phyloP scores from a whole-genome alignment of 2,797 vertebrate species.

The Lagodon rhomboides region DNA sequence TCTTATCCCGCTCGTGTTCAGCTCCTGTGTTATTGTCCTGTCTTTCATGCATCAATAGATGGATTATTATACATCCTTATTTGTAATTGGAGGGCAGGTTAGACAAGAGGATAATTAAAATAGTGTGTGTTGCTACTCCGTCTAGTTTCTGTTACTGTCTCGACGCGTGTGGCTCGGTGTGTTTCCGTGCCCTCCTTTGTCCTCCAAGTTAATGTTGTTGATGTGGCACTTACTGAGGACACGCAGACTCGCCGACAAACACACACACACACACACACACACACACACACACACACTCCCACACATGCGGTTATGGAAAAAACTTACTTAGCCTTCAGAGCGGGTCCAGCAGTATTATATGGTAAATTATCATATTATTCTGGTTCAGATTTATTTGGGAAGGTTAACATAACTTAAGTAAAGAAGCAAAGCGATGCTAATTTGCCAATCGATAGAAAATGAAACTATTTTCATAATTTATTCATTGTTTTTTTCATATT shows the following conservation, averaged over 20 bases:
- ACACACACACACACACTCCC: constrained; percentile 49
- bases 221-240: constrained; percentile 79
- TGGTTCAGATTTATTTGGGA: constrained; percentile 24
- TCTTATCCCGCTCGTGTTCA: constrained; percentile 63
- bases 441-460: constrained; percentile 2
- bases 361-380: constrained; percentile 20
- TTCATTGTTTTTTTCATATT: background rate
- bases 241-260: constrained; percentile 67
- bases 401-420: background rate
- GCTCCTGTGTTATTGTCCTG: constrained; percentile 76
- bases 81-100: constrained; percentile 84
- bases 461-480: background rate
- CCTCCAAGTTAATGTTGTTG: constrained; percentile 83
- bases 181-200: constrained; percentile 76
- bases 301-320: constrained; percentile 43
- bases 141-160: constrained; percentile 77
- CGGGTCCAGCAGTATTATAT: constrained; percentile 35
- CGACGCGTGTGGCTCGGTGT: constrained; percentile 57
- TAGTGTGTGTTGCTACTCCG: constrained; percentile 75
- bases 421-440: background rate
- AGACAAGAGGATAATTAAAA: constrained; percentile 84
- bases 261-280: constrained; percentile 53
- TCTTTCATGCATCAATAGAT: constrained; percentile 84
- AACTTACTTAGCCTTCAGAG: constrained; percentile 44
- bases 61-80: constrained; percentile 83